Evolutionary conservation across 1,140 invertebrate genomes (phyloP).

Genomic region (Ceratitis capitata): DNA sequence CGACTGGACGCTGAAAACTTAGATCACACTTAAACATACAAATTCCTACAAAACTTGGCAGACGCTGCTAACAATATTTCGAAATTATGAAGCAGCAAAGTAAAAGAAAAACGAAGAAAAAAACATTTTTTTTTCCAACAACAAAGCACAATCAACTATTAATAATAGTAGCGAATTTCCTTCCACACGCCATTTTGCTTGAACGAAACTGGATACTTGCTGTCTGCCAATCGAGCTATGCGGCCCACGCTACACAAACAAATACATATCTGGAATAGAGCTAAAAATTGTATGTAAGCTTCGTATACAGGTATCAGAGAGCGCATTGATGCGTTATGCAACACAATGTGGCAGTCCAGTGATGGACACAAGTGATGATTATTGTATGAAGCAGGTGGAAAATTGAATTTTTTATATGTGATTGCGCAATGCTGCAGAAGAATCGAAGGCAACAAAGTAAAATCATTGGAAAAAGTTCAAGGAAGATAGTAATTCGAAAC

Average conservation of each 20-base stretch:
- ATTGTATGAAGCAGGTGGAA: slow-evolving; percentile 29
- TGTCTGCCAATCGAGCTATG: not conserved
- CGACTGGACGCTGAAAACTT: too few species aligned
- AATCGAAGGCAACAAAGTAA: not conserved
- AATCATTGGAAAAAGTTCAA: not conserved
- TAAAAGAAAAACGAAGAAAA: not conserved
- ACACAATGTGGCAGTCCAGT: slow-evolving; percentile 15
- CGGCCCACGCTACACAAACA: not conserved
- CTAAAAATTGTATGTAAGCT: not conserved
- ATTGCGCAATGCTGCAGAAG: not conserved
- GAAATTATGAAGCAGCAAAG: not conserved
- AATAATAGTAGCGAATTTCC: not conserved
- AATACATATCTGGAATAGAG: not conserved
- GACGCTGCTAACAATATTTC: not conserved
- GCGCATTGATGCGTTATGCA: slow-evolving; percentile 24
- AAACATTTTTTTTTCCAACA: not conserved
- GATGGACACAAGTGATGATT: slow-evolving; percentile 25
- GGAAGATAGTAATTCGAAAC: not conserved
- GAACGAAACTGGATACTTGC: not conserved
- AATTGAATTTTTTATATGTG: slow-evolving; percentile 29
- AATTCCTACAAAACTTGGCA: not conserved
- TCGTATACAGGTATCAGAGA: not conserved
- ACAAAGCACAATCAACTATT: slow-evolving; percentile 6
- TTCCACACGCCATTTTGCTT: not conserved
- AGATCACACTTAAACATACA: not conserved